A percentile compares a stretch with the other conserved stretches of the same genome.
Conservation (phyloP, 2,888 invertebrate species). For the Sphaerophoria rueppellii region DNA sequence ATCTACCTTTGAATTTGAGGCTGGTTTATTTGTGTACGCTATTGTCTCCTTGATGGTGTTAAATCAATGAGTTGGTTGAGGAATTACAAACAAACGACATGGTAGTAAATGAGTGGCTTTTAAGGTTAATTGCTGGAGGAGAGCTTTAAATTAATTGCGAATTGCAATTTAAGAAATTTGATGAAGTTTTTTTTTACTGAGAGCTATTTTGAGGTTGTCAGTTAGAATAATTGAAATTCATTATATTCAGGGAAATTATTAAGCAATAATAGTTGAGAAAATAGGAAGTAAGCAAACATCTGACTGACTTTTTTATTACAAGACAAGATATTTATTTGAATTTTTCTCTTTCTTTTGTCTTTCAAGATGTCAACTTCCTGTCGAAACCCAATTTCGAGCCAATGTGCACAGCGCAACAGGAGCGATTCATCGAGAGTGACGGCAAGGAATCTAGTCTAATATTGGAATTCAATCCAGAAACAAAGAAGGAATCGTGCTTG, state of each 20-base stretch:
- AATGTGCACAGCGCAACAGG: slow-evolving; percentile 79
- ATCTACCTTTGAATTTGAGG: slow-evolving; percentile 36
- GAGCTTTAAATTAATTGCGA: not conserved
- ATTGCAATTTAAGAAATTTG: not conserved
- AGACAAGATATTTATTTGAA: not conserved
- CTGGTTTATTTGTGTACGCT: not conserved
- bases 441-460: slow-evolving; percentile 81
- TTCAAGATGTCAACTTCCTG: slow-evolving; percentile 78
- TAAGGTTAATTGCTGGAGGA: slow-evolving; percentile 21
- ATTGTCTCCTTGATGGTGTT: slow-evolving; percentile 5
- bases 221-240: not conserved
- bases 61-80: not conserved
- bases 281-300: too few relatives aligned
- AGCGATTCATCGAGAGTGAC: slow-evolving; percentile 80
- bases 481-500: slow-evolving; percentile 77
- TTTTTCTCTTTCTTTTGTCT: slow-evolving; percentile 12
- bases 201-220: slow-evolving; percentile 4
- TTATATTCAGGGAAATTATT: too few relatives aligned
- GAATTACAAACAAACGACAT: not conserved
- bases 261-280: too few relatives aligned
- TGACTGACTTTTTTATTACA: not conserved
- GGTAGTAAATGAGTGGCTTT: not conserved
- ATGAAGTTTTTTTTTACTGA: not conserved
- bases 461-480: slow-evolving; percentile 79
- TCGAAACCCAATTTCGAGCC: slow-evolving; percentile 80